phyloP scores from a whole-genome alignment of 2,113 vertebrate genomes.

The Bubo scandiacus region DNA sequence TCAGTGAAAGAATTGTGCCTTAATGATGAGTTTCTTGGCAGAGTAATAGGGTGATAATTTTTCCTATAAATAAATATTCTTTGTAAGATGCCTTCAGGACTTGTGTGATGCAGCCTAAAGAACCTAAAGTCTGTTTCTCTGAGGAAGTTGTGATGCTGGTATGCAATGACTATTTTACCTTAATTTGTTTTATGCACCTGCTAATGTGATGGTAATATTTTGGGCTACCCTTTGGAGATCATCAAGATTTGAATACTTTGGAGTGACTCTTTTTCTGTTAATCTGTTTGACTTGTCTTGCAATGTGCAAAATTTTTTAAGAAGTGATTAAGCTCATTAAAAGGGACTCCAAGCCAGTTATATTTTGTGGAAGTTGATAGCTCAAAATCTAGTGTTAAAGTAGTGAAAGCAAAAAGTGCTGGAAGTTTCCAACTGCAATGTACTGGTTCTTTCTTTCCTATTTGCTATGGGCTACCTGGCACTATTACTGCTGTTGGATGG shows the following conservation, averaged over 20 bases:
- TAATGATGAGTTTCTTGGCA: neutral
- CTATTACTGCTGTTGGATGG: neutral
- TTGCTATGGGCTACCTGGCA: neutral
- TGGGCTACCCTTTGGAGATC: neutral
- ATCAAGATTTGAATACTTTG: neutral
- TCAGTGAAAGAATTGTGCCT: neutral
- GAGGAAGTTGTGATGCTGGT: neutral
- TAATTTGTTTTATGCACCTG: neutral
- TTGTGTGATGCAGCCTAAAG: neutral
- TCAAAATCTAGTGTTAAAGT: constrained; percentile 40
- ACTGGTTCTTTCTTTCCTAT: constrained; percentile 68
- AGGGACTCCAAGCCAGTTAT: constrained; percentile 20
- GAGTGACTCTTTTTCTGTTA: neutral
- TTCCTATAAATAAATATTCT: neutral
- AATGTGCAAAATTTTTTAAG: constrained; percentile 11
- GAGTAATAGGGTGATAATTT: neutral
- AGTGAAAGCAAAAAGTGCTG: constrained; percentile 13
- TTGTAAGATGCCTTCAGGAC: neutral
- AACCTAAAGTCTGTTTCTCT: neutral
- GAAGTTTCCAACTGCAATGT: neutral
- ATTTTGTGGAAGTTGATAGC: constrained; percentile 23
- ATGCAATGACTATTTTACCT: neutral
- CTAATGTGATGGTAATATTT: neutral
- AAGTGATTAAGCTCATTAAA: neutral
- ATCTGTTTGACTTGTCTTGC: neutral